These are phyloP conservation scores for Zoanthus sociatus DNA, from an alignment of 92 coral and sea anemone species.

Conservation along the genomic window DNA sequence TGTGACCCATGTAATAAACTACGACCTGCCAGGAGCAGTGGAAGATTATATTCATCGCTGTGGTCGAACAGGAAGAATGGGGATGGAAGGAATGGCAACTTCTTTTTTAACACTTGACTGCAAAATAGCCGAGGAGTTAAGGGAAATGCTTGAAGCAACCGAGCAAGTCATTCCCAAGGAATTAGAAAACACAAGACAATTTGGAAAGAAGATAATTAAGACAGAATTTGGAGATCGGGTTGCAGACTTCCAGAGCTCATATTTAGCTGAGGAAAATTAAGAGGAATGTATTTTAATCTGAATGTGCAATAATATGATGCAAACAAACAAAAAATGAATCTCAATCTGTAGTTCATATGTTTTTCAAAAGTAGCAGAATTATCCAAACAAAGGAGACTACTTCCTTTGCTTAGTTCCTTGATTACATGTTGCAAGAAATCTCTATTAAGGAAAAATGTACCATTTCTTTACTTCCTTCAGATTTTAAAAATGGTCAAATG, in stretches of 20 bases:
- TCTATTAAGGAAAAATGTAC: too few species aligned
- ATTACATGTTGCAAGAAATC: too few species aligned
- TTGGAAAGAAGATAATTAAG: conserved; percentile 89
- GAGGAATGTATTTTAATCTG: neutral
- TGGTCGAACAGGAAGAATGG: conserved; percentile 98
- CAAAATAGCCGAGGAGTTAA: conserved; percentile 90
- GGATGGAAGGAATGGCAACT: conserved; percentile 87
- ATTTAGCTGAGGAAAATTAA: conserved; percentile 5
- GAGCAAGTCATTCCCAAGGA: conserved; percentile 92
- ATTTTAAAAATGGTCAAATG: too few species aligned
- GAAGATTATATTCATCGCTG: conserved; percentile 97
- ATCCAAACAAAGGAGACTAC: too few species aligned
- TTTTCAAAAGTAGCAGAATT: too few species aligned
- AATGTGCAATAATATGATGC: neutral
- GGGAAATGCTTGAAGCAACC: conserved; percentile 86
- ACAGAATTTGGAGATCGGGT: conserved; percentile 97
- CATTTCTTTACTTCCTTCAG: too few species aligned
- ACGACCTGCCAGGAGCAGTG: conserved; percentile 90
- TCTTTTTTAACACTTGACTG: conserved; percentile 95
- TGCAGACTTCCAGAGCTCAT: conserved; percentile 45
- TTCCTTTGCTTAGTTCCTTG: too few species aligned
- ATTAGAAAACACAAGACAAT: conserved; percentile 86
- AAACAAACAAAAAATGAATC: too few species aligned
- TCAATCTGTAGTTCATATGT: too few species aligned
- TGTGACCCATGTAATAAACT: conserved; percentile 90